Conservation (phyloP, 2,113 vertebrate genomes). For the Scartelaos histophorus region DNA sequence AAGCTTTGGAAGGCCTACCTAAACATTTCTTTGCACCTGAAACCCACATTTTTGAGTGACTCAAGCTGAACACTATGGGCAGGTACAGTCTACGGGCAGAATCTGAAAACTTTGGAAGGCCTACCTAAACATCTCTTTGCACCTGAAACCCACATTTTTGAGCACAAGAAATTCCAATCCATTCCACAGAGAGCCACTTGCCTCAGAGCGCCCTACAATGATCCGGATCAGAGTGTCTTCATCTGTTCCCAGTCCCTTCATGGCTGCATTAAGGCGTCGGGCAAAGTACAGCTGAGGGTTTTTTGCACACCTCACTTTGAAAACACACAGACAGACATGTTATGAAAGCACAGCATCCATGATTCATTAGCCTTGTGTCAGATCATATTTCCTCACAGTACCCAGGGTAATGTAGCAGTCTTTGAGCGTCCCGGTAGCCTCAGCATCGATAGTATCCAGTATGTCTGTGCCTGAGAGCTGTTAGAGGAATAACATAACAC, state of each 20-base stretch:
- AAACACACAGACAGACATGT: slow-evolving; percentile 13
- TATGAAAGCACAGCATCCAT: background rate
- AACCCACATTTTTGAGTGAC: background rate
- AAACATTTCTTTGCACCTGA: background rate
- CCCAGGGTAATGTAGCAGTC: slow-evolving; percentile 80
- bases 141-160: background rate
- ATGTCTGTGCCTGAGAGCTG: slow-evolving; percentile 79
- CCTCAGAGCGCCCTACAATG: slow-evolving; percentile 90
- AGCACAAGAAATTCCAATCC: background rate
- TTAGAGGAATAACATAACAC: background rate
- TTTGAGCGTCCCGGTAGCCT: slow-evolving; percentile 79
- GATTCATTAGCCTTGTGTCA: background rate
- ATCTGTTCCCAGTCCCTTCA: slow-evolving; percentile 89
- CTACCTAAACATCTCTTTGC: background rate
- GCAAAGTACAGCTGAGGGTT: slow-evolving; percentile 92
- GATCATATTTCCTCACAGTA: slow-evolving; percentile 12
- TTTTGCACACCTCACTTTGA: slow-evolving; percentile 82
- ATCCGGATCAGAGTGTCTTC: slow-evolving; percentile 89
- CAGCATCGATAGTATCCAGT: slow-evolving; percentile 75
- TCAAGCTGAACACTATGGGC: too few species aligned
- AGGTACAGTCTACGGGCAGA: too few species aligned
- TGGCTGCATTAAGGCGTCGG: slow-evolving; percentile 83
- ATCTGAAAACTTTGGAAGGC: background rate
- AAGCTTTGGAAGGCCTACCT: background rate
- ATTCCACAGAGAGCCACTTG: slow-evolving; percentile 39